Base-by-base conservation (phyloP, 2,888 invertebrate genomes). In the Ochropleura plecta region DNA sequence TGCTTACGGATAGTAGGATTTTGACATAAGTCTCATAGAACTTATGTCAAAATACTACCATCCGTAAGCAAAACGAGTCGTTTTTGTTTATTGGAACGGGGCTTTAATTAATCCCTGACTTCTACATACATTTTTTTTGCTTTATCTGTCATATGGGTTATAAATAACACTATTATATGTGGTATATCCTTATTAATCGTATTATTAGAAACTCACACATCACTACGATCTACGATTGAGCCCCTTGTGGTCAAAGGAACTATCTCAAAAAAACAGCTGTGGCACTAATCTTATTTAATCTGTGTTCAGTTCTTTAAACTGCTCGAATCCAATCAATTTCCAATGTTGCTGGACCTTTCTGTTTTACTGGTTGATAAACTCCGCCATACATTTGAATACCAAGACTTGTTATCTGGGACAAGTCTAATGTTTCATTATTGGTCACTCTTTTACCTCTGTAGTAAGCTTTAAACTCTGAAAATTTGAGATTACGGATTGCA, bases 341-440 rank as follows among this genome's bases (percentile, higher is more conserved):
- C 83, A 97, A 94, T 63, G 97, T 96, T 4, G 97, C 97, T 12
- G 97, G 97, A 0, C 97, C 97, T 87, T 94, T 96, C 88, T 97
- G 97, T 89, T 97, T 97, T 30, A 96, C 91, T 10, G 97, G 96
- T 83, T 96, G 94, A 88, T 97, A 97, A 78, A 97, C 97, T 18
- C 97, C 97, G 40, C 97, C 97, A 86, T 97, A 97, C 88, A 97
- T 96, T 93, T 97, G 97, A 62, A 97, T 91, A 9, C 97, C 97
- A 79, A 97, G 94, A 91, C 97, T 97, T 4, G 97, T 97, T 46
- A 97, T 96, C 86, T 97, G 95, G 1, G 96, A 92, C 63, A 94
- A 92, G 88, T 97, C 97, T 40, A 97, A 91, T 0, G 97, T 96
- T 85, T 97, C 97, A 18, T 96, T 97, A 78, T 96, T 94, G 77